Evolutionary conservation across 2,113 vertebrate species (phyloP), one percentile per base, ranked within the genome.

Genomic region (Apeltes quadracus): DNA sequence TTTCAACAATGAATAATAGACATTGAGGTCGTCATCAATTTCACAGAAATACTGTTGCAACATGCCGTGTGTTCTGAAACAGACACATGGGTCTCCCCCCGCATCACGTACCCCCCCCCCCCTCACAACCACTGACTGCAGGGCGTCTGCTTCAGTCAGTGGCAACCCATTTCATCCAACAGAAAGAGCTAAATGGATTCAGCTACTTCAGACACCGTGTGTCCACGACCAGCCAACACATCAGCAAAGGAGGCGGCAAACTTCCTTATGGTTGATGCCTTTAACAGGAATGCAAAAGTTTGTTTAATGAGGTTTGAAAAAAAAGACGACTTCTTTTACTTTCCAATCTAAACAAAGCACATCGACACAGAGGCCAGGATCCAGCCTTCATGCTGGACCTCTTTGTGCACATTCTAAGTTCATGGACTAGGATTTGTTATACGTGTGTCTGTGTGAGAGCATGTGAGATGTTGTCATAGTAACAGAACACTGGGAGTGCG

Each of bases 401-500:
- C n/a, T n/a, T n/a, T n/a, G n/a, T n/a, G n/a, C 29, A 32, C 29
- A 32, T 32, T 32, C 29, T 2, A 1, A 3, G 29, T 1, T 32
- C 29, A 32, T 3, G 29, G 29, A 32, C 29, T 32, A 2, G 3
- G 29, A 32, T 5, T 32, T 32, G 29, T 32, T 32, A 32, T 46
- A 7, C 3, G 39, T 15, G 13, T 43, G 13, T 55, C 32, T 59
- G 5, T 64, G 44, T 72, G 51, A 69, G 20, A 39, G 76, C 27
- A 43, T 34, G 67, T 0, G n/a, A 73, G 16, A 32, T 75, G 73
- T 38, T 75, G 53, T 54, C 70, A 43, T 23, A 72, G 71, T 63
- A 69, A 58, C 20, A 8, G 76, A 48, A 70, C 61, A 65, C 73
- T 48, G 22, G 61, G 63, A 64, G 50, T 55, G 41, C 55, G 78